Base-by-base conservation (phyloP, 2,888 invertebrate species). In the Eristalis pertinax region DNA sequence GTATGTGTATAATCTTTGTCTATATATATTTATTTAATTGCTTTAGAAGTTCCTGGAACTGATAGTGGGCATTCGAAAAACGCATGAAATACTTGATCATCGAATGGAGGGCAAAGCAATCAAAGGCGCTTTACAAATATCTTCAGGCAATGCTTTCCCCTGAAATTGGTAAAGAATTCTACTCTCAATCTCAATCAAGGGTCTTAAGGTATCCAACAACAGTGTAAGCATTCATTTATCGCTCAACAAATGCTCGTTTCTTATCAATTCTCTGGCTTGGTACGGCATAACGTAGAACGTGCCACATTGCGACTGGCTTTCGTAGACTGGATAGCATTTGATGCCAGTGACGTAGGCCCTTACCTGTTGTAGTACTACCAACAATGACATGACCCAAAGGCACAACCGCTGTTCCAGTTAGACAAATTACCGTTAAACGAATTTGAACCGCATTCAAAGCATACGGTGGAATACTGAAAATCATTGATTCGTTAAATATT, bases 291-390 rank as follows among this genome's bases (percentile, higher is more conserved):
- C 96, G 93, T 62, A 97, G 93, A 43, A 96, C 95, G 92, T 97
- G 97, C 97, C 97, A 97, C 97, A 97, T 97, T 41, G 96, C 96
- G 10, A 97, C 95, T 0, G 97, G 97, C 91, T 96, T 97, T 88
- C 97, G 94, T 64, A 96, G 94, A 22, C 96, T 96, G 43, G 96
- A 94, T 91, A 97, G 94, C 97, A 97, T 97, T 93, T 97, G 97
- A 91, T 96, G 96, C 97, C 97, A 97, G 91, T 97, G 97, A 29
- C 95, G 95, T 72, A 96, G 91, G 1, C 96, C 95, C 90, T 96
- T 93, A 77, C 97, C 97, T 56, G 95, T 94, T 15, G 96, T 95
- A 90, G 95, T 95, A 56, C 96, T 95, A 29, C 97, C 97, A 19
- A 97, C 95, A 86, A 97, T 96, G 74, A 97, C 95, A 92, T 97